These are phyloP conservation scores for Rafetus swinhoei DNA, from an alignment of 2,113 vertebrate genomes.

Conservation along the genomic window DNA sequence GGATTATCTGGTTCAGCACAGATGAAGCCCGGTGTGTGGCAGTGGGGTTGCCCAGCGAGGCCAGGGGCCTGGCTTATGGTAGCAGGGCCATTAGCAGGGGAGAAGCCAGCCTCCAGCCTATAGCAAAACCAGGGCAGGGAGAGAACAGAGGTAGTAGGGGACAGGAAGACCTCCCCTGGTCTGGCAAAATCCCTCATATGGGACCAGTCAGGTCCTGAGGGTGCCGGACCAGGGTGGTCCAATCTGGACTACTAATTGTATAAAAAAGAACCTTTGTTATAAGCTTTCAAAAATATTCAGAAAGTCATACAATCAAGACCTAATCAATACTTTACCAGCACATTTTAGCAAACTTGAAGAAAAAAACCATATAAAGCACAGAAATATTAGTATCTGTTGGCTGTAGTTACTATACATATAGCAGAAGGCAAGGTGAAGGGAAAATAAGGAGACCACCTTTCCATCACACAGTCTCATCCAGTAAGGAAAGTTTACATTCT, in stretches of 20 bases:
- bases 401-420: not conserved
- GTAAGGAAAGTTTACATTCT: not conserved
- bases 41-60: too few relatives aligned
- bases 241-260: not conserved
- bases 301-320: not conserved
- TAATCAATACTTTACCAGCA: not conserved
- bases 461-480: not conserved
- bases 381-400: not conserved
- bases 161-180: too few relatives aligned
- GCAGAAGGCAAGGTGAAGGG: not conserved
- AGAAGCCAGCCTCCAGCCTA: too few relatives aligned
- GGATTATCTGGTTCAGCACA: too few relatives aligned
- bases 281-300: not conserved
- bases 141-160: too few relatives aligned
- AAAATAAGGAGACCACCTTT: not conserved
- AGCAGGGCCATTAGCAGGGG: too few relatives aligned
- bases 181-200: too few relatives aligned
- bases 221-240: too few relatives aligned
- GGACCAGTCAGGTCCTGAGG: too few relatives aligned
- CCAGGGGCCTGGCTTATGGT: too few relatives aligned
- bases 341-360: not conserved
- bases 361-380: not conserved
- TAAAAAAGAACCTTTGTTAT: not conserved
- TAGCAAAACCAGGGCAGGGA: too few relatives aligned
- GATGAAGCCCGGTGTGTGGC: too few relatives aligned